phyloP scores from a whole-genome alignment of 2,797 vertebrate genomes.

The Enoplosus armatus region DNA sequence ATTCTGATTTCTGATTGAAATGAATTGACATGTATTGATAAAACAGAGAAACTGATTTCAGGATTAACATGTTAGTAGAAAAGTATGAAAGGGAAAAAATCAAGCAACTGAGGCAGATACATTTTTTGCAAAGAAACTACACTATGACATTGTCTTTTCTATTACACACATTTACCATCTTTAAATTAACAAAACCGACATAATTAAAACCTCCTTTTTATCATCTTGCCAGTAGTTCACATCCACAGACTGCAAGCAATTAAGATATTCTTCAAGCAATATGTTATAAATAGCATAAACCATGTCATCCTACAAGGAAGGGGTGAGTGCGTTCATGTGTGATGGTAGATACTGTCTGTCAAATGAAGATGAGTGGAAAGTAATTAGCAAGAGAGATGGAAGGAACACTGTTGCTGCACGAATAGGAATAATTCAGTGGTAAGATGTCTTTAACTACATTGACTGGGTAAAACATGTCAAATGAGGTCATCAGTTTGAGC shows the following conservation, averaged over 20 bases:
- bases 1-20: no score
- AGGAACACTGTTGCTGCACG: conserved; percentile 25
- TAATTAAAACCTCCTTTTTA: conserved; percentile 1
- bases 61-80: no score
- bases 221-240: neutral
- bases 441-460: neutral
- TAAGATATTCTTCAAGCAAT: neutral
- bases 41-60: neutral
- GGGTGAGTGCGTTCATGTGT: neutral
- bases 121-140: neutral
- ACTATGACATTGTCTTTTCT: neutral
- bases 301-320: conserved; percentile 13
- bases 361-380: conserved; percentile 50
- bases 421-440: conserved; percentile 11
- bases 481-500: neutral
- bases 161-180: neutral
- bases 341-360: conserved; percentile 34
- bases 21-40: neutral
- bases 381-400: conserved; percentile 32
- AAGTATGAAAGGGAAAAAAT: neutral
- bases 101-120: neutral
- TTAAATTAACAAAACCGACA: conserved; percentile 1
- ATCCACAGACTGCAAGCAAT: neutral
- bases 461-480: neutral
- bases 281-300: conserved; percentile 25